These are phyloP conservation scores for Alloscopus bannaensis DNA, from an alignment of 2,888 invertebrate species.

Conservation along the genomic window DNA sequence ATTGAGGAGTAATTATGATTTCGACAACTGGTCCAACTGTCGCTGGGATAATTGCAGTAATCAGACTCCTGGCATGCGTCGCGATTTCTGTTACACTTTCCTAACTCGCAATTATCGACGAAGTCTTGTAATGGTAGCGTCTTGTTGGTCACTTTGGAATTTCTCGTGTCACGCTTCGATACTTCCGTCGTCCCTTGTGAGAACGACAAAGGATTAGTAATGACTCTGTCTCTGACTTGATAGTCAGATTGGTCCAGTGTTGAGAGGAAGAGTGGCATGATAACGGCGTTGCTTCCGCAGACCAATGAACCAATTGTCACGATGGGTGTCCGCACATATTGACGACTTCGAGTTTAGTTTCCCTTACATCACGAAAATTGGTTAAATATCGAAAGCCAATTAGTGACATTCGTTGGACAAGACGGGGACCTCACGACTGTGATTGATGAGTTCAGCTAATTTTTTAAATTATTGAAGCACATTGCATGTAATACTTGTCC, in stretches of 20 bases:
- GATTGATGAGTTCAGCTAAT: too few relatives aligned
- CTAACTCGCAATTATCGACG: conserved; percentile 7
- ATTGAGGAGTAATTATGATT: background rate
- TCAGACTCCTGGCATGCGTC: background rate
- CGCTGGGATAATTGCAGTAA: background rate
- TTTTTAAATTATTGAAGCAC: too few relatives aligned
- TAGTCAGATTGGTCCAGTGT: background rate
- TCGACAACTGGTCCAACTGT: background rate
- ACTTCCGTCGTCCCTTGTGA: background rate
- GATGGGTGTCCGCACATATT: too few relatives aligned
- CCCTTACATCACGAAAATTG: too few relatives aligned
- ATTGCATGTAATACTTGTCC: too few relatives aligned
- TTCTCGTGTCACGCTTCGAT: background rate
- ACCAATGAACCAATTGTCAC: too few relatives aligned
- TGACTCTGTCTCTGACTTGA: background rate
- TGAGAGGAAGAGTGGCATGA: background rate
- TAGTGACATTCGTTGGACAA: too few relatives aligned
- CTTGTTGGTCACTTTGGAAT: background rate
- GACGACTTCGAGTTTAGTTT: too few relatives aligned
- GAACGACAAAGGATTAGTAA: background rate
- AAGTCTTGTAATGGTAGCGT: background rate
- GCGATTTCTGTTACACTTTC: conserved; percentile 16
- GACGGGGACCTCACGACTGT: too few relatives aligned
- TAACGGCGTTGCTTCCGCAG: too few relatives aligned
- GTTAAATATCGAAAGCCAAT: too few relatives aligned